Percentiles rank a stretch among this genome's conserved stretches.
phyloP scores from a whole-genome alignment of 2,113 vertebrate species.

The Dromiciops gliroides region DNA sequence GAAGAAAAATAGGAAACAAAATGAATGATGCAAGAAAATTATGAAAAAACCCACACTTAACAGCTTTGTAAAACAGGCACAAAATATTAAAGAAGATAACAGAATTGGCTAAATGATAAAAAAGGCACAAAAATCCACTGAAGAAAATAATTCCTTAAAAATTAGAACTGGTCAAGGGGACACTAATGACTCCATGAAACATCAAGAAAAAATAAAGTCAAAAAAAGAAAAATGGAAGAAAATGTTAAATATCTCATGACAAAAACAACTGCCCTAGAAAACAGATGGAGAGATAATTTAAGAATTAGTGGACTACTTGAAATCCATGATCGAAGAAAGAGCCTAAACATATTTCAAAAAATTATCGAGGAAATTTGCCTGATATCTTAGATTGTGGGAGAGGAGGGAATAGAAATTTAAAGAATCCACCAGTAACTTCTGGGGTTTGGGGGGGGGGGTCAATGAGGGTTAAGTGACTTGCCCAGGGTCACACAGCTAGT shows the following conservation, averaged over 20 bases:
- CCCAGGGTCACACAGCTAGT: too few relatives aligned
- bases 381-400: neutral
- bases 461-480: too few relatives aligned
- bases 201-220: too few relatives aligned
- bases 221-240: too few relatives aligned
- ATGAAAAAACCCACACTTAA: too few relatives aligned
- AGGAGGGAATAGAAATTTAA: neutral
- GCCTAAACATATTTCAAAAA: neutral
- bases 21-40: too few relatives aligned
- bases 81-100: too few relatives aligned
- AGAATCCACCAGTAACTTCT: neutral
- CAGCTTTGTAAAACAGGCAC: too few relatives aligned
- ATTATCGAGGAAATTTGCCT: neutral
- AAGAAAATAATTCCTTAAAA: neutral
- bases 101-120: neutral
- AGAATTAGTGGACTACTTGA: neutral
- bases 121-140: neutral
- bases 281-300: neutral
- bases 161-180: neutral
- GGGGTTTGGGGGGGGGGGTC: too few relatives aligned
- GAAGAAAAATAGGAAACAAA: too few relatives aligned
- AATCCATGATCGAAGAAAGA: neutral
- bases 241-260: too few relatives aligned
- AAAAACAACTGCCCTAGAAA: neutral
- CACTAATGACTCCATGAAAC: too few relatives aligned